phyloP scores from a whole-genome alignment of 1,140 invertebrate genomes.

The Sinella curviseta region DNA sequence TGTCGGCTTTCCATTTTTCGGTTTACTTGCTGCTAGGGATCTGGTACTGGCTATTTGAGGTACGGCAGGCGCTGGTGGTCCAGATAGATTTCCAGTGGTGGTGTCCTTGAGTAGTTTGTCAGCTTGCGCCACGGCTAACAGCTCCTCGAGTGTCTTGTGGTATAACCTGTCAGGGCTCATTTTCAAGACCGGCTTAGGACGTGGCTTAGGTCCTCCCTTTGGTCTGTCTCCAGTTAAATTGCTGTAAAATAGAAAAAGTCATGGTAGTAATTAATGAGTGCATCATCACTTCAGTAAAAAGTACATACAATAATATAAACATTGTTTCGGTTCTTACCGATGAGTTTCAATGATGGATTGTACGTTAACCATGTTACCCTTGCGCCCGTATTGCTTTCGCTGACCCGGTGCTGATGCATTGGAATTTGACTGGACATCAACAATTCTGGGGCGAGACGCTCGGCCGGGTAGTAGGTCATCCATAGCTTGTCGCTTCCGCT shows the following conservation, averaged over 20 bases:
- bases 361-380: conserved; percentile 75
- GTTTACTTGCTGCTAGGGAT: background rate
- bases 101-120: conserved; percentile 51
- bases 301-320: no score
- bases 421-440: background rate
- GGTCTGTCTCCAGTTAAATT: background rate
- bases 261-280: no score
- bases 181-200: background rate
- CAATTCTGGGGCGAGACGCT: background rate
- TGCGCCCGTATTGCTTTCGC: conserved; percentile 63
- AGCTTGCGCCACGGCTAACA: background rate
- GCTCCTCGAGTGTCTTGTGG: background rate
- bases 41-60: conserved; percentile 21
- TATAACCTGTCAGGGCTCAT: background rate
- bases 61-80: background rate
- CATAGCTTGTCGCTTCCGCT: conserved; percentile 30
- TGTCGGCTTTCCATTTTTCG: conserved; percentile 9
- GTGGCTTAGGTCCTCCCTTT: background rate
- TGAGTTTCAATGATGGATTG: conserved; percentile 80
- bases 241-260: background rate
- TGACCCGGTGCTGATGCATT: conserved; percentile 51
- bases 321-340: no score
- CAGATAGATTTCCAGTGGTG: conserved; percentile 10
- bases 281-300: no score
- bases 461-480: background rate